Evolutionary conservation across 2,888 invertebrate genomes (phyloP).

Genomic region (Harmothoe impar): DNA sequence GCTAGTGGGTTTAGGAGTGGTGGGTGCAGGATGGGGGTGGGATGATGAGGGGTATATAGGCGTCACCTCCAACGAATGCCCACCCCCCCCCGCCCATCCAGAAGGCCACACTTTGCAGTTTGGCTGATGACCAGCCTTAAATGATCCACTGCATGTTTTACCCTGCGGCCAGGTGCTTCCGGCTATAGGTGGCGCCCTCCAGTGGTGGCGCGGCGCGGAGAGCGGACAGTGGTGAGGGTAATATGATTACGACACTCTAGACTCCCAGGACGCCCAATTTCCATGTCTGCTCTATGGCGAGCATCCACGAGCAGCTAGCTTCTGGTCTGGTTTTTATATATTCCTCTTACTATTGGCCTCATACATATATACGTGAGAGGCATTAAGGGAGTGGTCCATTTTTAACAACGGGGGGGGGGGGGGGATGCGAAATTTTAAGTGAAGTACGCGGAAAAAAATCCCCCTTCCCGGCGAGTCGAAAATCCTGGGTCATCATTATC

Average conservation of each 20-base stretch:
- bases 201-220: background rate
- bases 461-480: too few species aligned
- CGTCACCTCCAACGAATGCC: background rate
- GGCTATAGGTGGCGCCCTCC: background rate
- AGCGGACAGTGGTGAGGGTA: background rate
- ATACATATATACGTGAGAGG: too few species aligned
- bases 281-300: background rate
- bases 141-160: background rate
- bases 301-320: too few species aligned
- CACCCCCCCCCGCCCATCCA: background rate
- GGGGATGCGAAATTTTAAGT: too few species aligned
- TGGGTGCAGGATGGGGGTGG: background rate
- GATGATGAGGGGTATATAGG: background rate
- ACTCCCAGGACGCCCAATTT: background rate
- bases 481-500: too few species aligned
- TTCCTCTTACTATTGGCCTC: too few species aligned
- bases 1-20: too few species aligned
- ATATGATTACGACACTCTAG: constrained; percentile 4
- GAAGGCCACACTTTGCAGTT: background rate
- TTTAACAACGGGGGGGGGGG: too few species aligned
- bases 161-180: background rate
- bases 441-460: too few species aligned
- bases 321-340: too few species aligned
- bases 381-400: too few species aligned
- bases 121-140: background rate